phyloP scores from a whole-genome alignment of 2,113 vertebrate genomes.

The Irena cyanogastra region DNA sequence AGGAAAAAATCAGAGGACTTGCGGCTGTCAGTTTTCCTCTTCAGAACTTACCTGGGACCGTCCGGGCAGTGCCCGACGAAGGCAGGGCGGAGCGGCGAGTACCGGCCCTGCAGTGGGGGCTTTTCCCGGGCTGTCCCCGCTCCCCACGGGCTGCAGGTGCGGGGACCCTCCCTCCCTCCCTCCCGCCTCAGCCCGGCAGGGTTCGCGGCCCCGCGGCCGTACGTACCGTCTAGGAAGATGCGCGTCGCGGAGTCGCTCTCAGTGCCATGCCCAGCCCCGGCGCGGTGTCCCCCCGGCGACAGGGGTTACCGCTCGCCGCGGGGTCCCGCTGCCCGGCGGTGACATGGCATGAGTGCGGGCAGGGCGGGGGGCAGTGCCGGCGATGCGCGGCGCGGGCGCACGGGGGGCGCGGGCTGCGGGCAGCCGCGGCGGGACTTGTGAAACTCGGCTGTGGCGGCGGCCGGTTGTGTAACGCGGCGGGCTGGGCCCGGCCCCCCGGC shows the following conservation, averaged over 20 bases:
- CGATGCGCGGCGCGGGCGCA: not conserved
- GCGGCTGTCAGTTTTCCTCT: not conserved
- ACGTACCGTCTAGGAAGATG: conserved; percentile 36
- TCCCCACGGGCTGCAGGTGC: not conserved
- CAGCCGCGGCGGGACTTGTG: conserved; percentile 14
- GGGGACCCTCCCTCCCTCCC: not conserved
- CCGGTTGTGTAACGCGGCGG: conserved; percentile 61
- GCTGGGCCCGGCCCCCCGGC: conserved; percentile 38
- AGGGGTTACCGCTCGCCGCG: not conserved
- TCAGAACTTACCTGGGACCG: not conserved
- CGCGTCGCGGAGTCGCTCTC: not conserved
- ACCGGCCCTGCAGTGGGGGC: not conserved
- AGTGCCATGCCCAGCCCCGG: conserved; percentile 17
- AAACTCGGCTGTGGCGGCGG: not conserved
- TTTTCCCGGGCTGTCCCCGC: not conserved
- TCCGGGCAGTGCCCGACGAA: not conserved
- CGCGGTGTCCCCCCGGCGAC: not conserved
- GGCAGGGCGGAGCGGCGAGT: not conserved
- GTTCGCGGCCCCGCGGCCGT: not conserved
- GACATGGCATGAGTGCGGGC: not conserved
- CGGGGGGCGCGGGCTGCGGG: not conserved
- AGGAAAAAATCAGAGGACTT: not conserved
- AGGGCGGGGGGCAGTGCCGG: not conserved
- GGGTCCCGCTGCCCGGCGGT: not conserved
- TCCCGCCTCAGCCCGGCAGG: too few relatives aligned